Evolutionary conservation across 2,113 vertebrate species (phyloP).

Genomic region (Platycercus adscitus): DNA sequence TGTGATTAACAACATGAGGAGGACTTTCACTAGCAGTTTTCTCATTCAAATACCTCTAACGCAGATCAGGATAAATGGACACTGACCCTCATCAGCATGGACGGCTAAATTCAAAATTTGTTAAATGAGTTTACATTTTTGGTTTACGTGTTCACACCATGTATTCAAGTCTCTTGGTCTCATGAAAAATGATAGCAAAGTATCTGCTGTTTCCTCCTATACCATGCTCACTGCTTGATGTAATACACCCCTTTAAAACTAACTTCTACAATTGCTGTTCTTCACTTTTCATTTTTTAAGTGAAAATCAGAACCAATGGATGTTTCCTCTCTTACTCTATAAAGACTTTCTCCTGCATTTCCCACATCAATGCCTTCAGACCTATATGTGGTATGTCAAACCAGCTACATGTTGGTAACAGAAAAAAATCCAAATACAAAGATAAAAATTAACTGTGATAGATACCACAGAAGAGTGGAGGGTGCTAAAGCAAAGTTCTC

Average conservation of each 20-base stretch:
- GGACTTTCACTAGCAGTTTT: neutral
- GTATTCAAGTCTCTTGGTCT: neutral
- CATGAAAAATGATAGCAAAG: neutral
- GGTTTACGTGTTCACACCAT: neutral
- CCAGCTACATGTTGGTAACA: neutral
- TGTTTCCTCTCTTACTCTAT: neutral
- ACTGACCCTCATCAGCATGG: neutral
- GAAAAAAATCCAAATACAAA: neutral
- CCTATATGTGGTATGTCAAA: neutral
- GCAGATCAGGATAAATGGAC: neutral
- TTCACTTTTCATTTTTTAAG: neutral
- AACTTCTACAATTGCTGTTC: neutral
- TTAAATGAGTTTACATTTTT: neutral
- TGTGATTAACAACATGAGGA: neutral
- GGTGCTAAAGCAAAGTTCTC: neutral
- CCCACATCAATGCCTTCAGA: neutral
- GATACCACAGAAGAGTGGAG: neutral
- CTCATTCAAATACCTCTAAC: neutral
- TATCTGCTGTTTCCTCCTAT: neutral
- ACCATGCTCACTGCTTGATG: neutral
- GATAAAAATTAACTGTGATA: neutral
- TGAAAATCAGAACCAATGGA: neutral
- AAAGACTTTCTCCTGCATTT: neutral
- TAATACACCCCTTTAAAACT: neutral
- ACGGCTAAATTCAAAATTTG: neutral